phyloP scores from a whole-genome alignment of 1,140 invertebrate genomes.

The Steinernema khuongi region DNA sequence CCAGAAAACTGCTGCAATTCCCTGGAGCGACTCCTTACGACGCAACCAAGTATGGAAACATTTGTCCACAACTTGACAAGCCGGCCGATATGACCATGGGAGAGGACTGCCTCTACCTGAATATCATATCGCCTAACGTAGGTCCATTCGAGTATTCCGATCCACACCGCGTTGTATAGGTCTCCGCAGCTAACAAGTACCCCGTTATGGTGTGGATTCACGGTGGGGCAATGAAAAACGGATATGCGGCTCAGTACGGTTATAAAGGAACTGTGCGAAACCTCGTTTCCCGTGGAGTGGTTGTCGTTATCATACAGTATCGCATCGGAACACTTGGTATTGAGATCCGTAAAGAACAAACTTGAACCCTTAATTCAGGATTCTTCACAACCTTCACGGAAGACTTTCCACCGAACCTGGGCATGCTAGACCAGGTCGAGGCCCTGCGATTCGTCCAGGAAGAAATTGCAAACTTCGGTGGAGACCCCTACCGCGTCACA shows the following conservation, averaged over 20 bases:
- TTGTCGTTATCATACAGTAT: constrained; percentile 50
- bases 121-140: constrained; percentile 77
- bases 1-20: not conserved
- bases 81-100: constrained; percentile 79
- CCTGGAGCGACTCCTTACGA: constrained; percentile 19
- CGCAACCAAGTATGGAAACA: constrained; percentile 34
- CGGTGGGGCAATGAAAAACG: constrained; percentile 30
- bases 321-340: constrained; percentile 51
- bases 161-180: not conserved
- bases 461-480: constrained; percentile 58
- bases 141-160: not conserved
- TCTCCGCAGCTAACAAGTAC: not conserved
- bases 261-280: constrained; percentile 48
- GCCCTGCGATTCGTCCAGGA: constrained; percentile 65
- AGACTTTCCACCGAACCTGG: constrained; percentile 75
- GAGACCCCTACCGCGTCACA: constrained; percentile 53
- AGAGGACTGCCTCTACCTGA: constrained; percentile 92
- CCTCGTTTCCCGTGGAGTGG: constrained; percentile 62
- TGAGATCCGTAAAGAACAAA: not conserved
- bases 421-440: constrained; percentile 79
- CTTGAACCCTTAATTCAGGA: constrained; percentile 25
- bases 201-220: constrained; percentile 56
- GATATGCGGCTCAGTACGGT: constrained; percentile 14
- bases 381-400: constrained; percentile 46
- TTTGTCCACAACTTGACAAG: constrained; percentile 63